Conservation (phyloP, 2,888 invertebrate species). For the Gnatocerus cornutus region DNA sequence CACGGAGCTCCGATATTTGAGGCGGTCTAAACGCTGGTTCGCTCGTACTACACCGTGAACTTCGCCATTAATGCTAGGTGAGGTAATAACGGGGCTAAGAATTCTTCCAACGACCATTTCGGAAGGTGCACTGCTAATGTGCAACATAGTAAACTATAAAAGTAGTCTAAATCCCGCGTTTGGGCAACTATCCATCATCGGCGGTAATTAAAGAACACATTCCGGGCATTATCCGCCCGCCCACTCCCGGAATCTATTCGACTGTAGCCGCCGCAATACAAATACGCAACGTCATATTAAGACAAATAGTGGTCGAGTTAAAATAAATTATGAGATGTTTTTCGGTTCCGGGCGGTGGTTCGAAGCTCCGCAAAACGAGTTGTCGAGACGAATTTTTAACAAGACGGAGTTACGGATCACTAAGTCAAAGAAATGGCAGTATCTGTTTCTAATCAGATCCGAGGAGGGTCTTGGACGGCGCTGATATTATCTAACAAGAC, state of each 20-base stretch:
- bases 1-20: constrained; percentile 46
- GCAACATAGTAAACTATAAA: neutral
- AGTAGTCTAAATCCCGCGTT: neutral
- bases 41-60: constrained; percentile 19
- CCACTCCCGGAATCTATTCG: constrained; percentile 26
- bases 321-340: constrained; percentile 24
- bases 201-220: constrained; percentile 22
- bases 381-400: constrained; percentile 37
- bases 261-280: constrained; percentile 14
- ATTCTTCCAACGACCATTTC: too few species aligned
- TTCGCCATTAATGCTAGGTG: constrained; percentile 23
- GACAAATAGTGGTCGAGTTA: constrained; percentile 26
- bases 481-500: constrained; percentile 63
- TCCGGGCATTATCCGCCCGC: constrained; percentile 20
- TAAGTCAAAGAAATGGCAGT: constrained; percentile 68
- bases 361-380: constrained; percentile 17
- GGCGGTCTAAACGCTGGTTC: constrained; percentile 37
- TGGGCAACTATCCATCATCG: constrained; percentile 16
- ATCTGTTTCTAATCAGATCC: constrained; percentile 66
- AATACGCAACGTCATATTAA: constrained; percentile 32
- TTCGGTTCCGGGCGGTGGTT: constrained; percentile 29
- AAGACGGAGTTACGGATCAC: constrained; percentile 62
- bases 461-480: constrained; percentile 60
- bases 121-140: constrained; percentile 7
- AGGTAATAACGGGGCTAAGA: constrained; percentile 26